Evolutionary conservation across 2,888 invertebrate genomes (phyloP), one percentile per base, ranked within the genome.

Genomic region (Leucozona laternaria): DNA sequence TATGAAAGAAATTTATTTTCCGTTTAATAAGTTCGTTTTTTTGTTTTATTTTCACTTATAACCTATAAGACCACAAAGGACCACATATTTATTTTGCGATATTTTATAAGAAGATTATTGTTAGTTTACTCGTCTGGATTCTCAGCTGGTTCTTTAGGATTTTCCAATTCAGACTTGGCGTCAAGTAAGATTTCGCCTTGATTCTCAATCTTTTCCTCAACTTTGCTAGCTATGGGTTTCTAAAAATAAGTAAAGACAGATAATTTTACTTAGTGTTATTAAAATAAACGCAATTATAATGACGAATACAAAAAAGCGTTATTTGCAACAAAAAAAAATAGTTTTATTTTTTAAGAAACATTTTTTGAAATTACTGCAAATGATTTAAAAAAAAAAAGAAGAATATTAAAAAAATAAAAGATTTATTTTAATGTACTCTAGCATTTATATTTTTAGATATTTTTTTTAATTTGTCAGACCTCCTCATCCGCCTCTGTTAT

Each of bases 51-150:
- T 20, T 53, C 11, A 72, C 85, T 80, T 85, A n/a, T n/a, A 85
- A 78, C 62, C 81, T 85, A 85, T 78, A 85, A 85, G 85, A 85
- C 85, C 85, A 78, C 85, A 62, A 62, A 68, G 72, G 60, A 85
- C 77, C 60, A 80, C 66, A 66, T 68, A 53, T 68, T 73, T 48
- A 77, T 77, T 45, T 66, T 80, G 76, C 40, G 57, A 62, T 15
- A 53, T 76, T 58, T 28, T 53, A 60, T 40, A n/a, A 50, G 34
- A 11, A 66, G 11, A 60, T 64, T 31, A 34, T 45, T 58, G 22
- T 72, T 31, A 50, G 7, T 79, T 79, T 77, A 81, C n/a, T 78
- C 72, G 66, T 75, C 81, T 45, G 55, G 25, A 45, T 86, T 70
- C 40, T 82, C 81, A 22, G 73, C 20, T 72, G 77, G n/a, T 55